Percentiles rank a stretch among this genome's conserved stretches.
Evolutionary conservation across 1,140 invertebrate species (phyloP).

Genomic region (Goniozus legneri): DNA sequence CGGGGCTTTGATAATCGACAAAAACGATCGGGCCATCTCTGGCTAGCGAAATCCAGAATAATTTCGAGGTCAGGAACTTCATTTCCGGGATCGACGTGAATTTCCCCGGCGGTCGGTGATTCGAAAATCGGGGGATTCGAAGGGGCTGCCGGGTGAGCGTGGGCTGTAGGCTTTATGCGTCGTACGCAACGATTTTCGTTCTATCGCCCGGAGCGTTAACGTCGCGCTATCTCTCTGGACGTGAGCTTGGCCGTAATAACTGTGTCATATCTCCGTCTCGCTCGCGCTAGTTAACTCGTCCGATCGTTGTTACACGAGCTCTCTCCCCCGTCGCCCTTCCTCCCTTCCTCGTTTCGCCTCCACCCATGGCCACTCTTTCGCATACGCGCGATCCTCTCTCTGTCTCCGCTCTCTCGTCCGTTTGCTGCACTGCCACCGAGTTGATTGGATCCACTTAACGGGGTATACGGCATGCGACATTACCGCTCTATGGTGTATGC

Average conservation of each 20-base stretch:
- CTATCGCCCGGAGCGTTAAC: slow-evolving; percentile 38
- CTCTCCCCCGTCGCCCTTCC: slow-evolving; percentile 5
- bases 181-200: no score
- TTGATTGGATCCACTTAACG: slow-evolving; percentile 53
- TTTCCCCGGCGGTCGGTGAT: slow-evolving; percentile 41
- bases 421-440: slow-evolving; percentile 38
- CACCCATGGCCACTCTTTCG: slow-evolving; percentile 1
- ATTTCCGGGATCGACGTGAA: slow-evolving; percentile 43
- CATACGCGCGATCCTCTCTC: slow-evolving; percentile 17
- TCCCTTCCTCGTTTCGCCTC: slow-evolving; percentile 13
- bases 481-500: slow-evolving; percentile 50
- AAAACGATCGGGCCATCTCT: slow-evolving; percentile 19
- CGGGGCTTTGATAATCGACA: slow-evolving; percentile 35
- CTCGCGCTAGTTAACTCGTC: slow-evolving; percentile 13
- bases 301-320: slow-evolving; percentile 7
- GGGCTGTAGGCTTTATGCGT: no score
- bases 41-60: slow-evolving; percentile 2
- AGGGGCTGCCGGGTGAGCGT: no score
- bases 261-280: slow-evolving; percentile 24
- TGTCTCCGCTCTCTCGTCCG: slow-evolving; percentile 27
- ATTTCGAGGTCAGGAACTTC: slow-evolving; percentile 38
- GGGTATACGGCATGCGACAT: slow-evolving; percentile 47
- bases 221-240: slow-evolving; percentile 28
- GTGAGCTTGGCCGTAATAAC: slow-evolving; percentile 30
- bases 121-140: slow-evolving; percentile 44